Percentiles rank a stretch among this genome's conserved stretches.
Conservation (phyloP, 2,113 vertebrate genomes). For the Chaetodon auriga region DNA sequence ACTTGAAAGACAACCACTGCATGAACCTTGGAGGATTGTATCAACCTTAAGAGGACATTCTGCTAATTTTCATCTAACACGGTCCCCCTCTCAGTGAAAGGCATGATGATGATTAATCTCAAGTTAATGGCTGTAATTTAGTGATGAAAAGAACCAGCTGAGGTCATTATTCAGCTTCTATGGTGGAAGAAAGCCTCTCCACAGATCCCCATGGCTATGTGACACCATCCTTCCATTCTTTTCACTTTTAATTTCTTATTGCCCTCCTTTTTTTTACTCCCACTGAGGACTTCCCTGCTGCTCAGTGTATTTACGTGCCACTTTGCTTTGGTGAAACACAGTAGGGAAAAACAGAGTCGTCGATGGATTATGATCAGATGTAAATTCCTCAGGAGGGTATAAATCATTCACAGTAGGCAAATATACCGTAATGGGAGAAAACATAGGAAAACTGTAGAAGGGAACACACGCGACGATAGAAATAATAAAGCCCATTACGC, state of each 20-base stretch:
- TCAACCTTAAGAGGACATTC: constrained; percentile 3
- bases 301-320: background rate
- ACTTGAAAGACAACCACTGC: background rate
- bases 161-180: constrained; percentile 45
- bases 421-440: background rate
- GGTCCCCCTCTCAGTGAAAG: constrained; percentile 24
- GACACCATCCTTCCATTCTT: constrained; percentile 42
- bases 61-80: constrained; percentile 19
- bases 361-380: constrained; percentile 31
- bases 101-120: constrained; percentile 54
- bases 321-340: constrained; percentile 23
- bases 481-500: no score
- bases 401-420: constrained; percentile 15
- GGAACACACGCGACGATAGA: constrained; percentile 10
- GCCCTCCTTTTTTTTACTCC: constrained; percentile 2
- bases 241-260: constrained; percentile 34
- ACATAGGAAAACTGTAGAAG: background rate
- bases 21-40: constrained; percentile 1
- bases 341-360: constrained; percentile 23
- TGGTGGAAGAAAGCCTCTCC: constrained; percentile 30
- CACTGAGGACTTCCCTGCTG: constrained; percentile 17
- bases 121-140: constrained; percentile 58
- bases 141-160: constrained; percentile 58
- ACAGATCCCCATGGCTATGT: constrained; percentile 26
- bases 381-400: constrained; percentile 32